Evolutionary conservation across 2,113 vertebrate species (phyloP).

Genomic region (Hucho hucho): DNA sequence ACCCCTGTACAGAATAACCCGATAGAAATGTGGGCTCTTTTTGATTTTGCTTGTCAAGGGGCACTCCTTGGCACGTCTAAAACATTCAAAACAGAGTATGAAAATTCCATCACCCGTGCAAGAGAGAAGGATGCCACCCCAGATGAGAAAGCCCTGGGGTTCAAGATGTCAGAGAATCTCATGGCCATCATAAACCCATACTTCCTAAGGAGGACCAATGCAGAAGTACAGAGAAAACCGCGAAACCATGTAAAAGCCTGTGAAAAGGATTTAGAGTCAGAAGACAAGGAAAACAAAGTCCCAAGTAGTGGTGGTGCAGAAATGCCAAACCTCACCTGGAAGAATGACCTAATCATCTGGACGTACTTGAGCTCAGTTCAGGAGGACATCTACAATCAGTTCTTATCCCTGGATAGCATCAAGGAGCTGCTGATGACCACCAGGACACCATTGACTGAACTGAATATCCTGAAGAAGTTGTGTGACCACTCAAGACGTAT

Average conservation of each 20-base stretch:
- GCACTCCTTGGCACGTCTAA: slow-evolving; percentile 87
- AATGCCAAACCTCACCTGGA: slow-evolving; percentile 87
- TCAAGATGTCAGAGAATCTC: slow-evolving; percentile 91
- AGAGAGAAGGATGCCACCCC: slow-evolving; percentile 89
- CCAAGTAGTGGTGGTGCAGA: slow-evolving; percentile 35
- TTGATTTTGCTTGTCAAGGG: slow-evolving; percentile 91
- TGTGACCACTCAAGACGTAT: slow-evolving; percentile 94
- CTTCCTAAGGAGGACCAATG: slow-evolving; percentile 91
- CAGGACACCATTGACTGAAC: slow-evolving; percentile 84
- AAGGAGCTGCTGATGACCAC: slow-evolving; percentile 85
- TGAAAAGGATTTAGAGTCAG: slow-evolving; percentile 21
- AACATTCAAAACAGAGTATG: slow-evolving; percentile 90
- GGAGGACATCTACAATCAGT: slow-evolving; percentile 92
- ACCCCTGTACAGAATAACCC: slow-evolving; percentile 96
- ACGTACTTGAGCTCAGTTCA: slow-evolving; percentile 84
- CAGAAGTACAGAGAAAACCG: slow-evolving; percentile 79
- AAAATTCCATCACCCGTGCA: slow-evolving; percentile 91
- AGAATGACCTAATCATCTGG: slow-evolving; percentile 97
- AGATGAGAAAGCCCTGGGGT: slow-evolving; percentile 87
- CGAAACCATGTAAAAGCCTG: background rate
- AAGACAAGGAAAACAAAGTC: slow-evolving; percentile 22
- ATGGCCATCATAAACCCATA: slow-evolving; percentile 86
- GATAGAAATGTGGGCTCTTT: slow-evolving; percentile 91
- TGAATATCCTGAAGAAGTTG: slow-evolving; percentile 89
- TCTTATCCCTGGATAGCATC: slow-evolving; percentile 88